Evolutionary conservation across 2,888 invertebrate species (phyloP).

Genomic region (Podotricha telesiphe): DNA sequence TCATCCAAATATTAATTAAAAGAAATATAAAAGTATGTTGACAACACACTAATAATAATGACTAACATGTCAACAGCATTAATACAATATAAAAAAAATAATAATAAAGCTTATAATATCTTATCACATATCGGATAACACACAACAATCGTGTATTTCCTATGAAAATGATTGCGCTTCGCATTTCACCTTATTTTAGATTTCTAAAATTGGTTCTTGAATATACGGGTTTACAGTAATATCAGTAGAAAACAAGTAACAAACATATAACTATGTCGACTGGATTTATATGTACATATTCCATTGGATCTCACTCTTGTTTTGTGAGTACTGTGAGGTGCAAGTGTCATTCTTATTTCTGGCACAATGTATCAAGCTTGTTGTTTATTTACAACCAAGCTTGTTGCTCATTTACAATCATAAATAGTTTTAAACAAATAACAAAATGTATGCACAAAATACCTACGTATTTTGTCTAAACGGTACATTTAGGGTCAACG

Average conservation of each 20-base stretch:
- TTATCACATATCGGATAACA: no score
- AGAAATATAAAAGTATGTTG: no score
- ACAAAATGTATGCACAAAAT: neutral
- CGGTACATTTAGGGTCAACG: conserved; percentile 39
- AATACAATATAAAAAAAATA: no score
- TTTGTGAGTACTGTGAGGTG: no score
- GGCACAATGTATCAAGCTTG: no score
- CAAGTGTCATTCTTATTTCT: no score
- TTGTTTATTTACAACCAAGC: no score
- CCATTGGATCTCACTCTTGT: no score
- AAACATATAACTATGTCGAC: conserved; percentile 17
- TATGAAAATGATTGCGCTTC: conserved; percentile 46
- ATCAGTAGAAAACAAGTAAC: conserved; percentile 25
- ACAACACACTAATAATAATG: no score
- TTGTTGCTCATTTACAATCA: neutral
- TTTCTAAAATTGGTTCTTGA: conserved; percentile 52
- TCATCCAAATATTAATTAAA: no score
- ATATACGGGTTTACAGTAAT: conserved; percentile 53
- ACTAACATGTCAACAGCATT: no score
- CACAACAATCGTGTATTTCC: conserved; percentile 21
- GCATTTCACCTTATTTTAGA: conserved; percentile 53
- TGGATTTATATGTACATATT: conserved; percentile 12
- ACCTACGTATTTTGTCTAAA: conserved; percentile 3
- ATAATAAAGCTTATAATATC: no score
- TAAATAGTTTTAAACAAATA: neutral